Base-by-base conservation (phyloP, 37 sponge, comb jelly and placozoan genomes). In the Beroe forskalii region DNA sequence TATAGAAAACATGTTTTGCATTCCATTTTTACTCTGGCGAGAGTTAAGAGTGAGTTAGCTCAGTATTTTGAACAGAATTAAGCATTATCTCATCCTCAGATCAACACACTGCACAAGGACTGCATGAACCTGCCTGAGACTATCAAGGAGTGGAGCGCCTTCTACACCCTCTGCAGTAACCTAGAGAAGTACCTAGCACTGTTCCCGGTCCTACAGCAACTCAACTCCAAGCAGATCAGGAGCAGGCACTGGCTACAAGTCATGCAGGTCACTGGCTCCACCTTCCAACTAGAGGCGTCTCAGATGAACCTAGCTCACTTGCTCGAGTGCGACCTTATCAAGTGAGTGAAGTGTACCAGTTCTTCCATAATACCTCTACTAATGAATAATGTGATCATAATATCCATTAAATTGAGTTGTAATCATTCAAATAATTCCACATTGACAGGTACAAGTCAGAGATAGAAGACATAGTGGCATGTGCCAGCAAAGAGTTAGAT, bases 171-270 rank as follows among this genome's bases (percentile, higher is more conserved):
- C 37, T 67, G 61, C 25, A 38, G 42, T 24, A 93, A 91, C 91
- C 91, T 94, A 30, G 60, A 19, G 0, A 92, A 93, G 36, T 96
- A 94, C 90, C 42, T 61, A 37, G 89, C 92, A 31, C 44, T 94
- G 17, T 92, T 96, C 28, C 96, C 96, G 35, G 90, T 96, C 23
- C 93, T 96, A 25, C 61, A 76, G 32, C 67, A 91, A 30, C 96
- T 96, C 27, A 93, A 93, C 69, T 91, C 93, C n/a, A 93, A 92
- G 63, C 91, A 92, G 40, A 40, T 33, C 37, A 89, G 94, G 19
- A 96, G 91, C 63, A 64, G 97, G 2, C 97, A 96, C 90, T 96
- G 97, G 97, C 67, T 96, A 32, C 93, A 94, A 39, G 93, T 96
- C 20, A 96, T 96, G 97, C 43, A 90, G 32, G 95, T 94, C 31